Conservation (phyloP, 2,113 vertebrate species). For the Cyanocitta stelleri region DNA sequence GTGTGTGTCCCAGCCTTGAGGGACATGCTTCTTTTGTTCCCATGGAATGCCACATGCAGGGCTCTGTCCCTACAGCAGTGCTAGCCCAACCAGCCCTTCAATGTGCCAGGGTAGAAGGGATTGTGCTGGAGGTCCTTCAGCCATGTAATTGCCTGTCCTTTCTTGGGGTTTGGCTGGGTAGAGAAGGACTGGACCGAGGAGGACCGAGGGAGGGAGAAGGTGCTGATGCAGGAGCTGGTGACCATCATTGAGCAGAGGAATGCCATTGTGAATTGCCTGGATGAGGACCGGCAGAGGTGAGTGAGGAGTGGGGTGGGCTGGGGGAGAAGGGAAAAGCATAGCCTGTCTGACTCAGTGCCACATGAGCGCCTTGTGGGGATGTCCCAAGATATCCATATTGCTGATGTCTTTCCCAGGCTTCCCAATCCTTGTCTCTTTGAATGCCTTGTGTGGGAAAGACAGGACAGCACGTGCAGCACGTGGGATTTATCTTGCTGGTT, state of each 20-base stretch:
- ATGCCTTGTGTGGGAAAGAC: background rate
- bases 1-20: background rate
- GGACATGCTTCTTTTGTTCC: background rate
- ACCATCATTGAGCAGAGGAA: constrained; percentile 89
- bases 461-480: background rate
- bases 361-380: fast-evolving
- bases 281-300: constrained; percentile 91
- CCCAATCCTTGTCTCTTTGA: background rate
- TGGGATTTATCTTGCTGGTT: background rate
- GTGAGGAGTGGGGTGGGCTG: background rate
- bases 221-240: constrained; percentile 85
- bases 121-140: background rate
- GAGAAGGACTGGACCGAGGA: constrained; percentile 85
- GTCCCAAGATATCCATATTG: background rate
- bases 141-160: background rate
- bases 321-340: background rate
- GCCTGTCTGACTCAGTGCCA: fast-evolving
- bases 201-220: constrained; percentile 79
- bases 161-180: constrained; percentile 42
- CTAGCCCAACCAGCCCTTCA: background rate
- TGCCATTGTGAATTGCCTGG: constrained; percentile 86
- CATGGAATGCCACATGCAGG: background rate
- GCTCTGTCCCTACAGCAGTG: background rate
- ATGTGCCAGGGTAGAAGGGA: background rate
- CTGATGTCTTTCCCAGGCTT: background rate